Percentiles rank a stretch among this genome's conserved stretches.
Conservation (phyloP, 2,888 invertebrate species). For the Nomada lathburiana region DNA sequence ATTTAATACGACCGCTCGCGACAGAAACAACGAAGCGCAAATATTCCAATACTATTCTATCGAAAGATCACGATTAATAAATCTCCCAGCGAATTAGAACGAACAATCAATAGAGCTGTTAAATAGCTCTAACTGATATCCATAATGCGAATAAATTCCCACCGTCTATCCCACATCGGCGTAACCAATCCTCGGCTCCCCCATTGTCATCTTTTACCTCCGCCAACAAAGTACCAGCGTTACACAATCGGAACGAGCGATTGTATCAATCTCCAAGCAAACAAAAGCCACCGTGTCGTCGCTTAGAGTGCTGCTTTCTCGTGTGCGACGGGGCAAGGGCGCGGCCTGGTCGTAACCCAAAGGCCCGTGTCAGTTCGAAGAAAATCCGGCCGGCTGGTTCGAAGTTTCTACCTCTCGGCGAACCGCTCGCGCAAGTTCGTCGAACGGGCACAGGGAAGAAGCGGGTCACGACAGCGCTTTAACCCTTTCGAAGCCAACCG, state of each 20-base stretch:
- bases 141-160: not conserved
- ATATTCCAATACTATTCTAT: no score
- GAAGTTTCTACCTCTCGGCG: conserved; percentile 55
- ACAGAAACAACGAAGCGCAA: no score
- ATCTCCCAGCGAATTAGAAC: no score
- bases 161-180: not conserved
- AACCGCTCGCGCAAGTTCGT: conserved; percentile 61
- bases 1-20: no score
- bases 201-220: not conserved
- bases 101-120: no score
- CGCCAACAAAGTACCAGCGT: not conserved
- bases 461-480: conserved; percentile 75
- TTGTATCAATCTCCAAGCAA: conserved; percentile 2
- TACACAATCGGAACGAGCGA: not conserved
- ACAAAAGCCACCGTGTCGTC: conserved; percentile 10
- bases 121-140: no score
- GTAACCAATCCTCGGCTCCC: not conserved
- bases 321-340: not conserved
- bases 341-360: conserved; percentile 8
- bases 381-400: conserved; percentile 36
- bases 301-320: conserved; percentile 10
- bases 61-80: no score
- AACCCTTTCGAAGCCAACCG: conserved; percentile 74
- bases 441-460: conserved; percentile 60
- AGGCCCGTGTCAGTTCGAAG: conserved; percentile 37